Conservation (phyloP, 1,140 invertebrate genomes). For the Solenopsis invicta region DNA sequence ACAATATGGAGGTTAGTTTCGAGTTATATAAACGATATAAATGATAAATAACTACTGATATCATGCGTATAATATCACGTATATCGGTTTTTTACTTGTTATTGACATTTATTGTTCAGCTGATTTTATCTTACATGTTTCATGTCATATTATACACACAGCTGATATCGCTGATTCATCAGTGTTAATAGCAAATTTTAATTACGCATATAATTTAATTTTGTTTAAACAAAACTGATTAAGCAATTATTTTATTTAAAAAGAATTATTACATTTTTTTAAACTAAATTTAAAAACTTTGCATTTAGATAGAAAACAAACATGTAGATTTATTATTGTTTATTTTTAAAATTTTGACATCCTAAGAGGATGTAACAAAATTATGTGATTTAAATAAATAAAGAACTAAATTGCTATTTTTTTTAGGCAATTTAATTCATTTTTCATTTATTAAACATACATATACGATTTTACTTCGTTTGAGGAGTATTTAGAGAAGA, state of each 20-base stretch:
- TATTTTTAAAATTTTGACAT: background rate
- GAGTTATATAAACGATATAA: too few relatives aligned
- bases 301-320: too few relatives aligned
- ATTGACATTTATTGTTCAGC: background rate
- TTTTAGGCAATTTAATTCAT: background rate
- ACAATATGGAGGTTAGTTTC: background rate
- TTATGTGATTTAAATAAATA: background rate
- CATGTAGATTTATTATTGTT: too few relatives aligned
- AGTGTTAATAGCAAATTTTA: background rate
- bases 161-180: background rate
- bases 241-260: too few relatives aligned
- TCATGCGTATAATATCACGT: background rate
- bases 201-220: too few relatives aligned
- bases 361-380: background rate
- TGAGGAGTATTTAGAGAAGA: background rate
- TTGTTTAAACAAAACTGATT: too few relatives aligned
- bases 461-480: background rate
- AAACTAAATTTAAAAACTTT: too few relatives aligned
- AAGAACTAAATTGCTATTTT: background rate
- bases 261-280: too few relatives aligned
- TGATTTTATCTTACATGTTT: background rate
- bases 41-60: background rate
- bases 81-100: constrained; percentile 8
- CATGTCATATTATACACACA: background rate
- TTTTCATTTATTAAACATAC: constrained; percentile 1